Percentiles rank a stretch among this genome's conserved stretches.
Evolutionary conservation across 2,113 vertebrate species (phyloP).

Genomic region (Fukomys damarensis): DNA sequence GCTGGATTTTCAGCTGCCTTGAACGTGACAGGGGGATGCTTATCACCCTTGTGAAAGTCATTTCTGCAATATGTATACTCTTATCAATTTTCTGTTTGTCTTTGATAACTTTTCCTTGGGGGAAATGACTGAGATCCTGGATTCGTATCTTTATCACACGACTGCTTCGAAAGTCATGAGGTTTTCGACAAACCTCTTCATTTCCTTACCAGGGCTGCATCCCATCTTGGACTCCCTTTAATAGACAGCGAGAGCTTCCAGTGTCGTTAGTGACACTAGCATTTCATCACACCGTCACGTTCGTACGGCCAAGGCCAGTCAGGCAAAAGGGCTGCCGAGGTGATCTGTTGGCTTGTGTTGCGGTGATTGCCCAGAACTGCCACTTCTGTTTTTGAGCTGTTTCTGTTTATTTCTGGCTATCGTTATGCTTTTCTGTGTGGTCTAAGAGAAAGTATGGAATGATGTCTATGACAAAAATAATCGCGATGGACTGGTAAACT

Average conservation of each 20-base stretch:
- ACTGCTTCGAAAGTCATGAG: neutral
- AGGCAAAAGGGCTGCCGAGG: neutral
- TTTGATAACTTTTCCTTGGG: neutral
- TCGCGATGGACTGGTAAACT: neutral
- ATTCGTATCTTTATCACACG: neutral
- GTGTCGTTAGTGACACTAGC: neutral
- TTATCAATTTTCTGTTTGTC: neutral
- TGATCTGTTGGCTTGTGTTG: neutral
- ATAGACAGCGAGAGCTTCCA: neutral
- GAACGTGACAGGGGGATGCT: neutral
- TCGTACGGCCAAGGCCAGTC: neutral
- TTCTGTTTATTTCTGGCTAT: constrained; percentile 15
- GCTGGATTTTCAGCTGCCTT: neutral
- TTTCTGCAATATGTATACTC: neutral
- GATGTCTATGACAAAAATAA: neutral
- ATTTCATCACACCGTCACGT: neutral
- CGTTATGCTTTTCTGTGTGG: neutral
- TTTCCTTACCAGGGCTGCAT: neutral
- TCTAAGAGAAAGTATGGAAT: neutral
- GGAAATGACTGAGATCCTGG: constrained; percentile 36
- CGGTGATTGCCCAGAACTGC: neutral
- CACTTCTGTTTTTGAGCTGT: neutral
- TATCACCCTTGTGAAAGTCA: neutral
- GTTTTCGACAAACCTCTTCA: neutral
- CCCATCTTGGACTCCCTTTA: neutral